phyloP scores from a whole-genome alignment of 2,888 invertebrate species.

The Netelia virgata region DNA sequence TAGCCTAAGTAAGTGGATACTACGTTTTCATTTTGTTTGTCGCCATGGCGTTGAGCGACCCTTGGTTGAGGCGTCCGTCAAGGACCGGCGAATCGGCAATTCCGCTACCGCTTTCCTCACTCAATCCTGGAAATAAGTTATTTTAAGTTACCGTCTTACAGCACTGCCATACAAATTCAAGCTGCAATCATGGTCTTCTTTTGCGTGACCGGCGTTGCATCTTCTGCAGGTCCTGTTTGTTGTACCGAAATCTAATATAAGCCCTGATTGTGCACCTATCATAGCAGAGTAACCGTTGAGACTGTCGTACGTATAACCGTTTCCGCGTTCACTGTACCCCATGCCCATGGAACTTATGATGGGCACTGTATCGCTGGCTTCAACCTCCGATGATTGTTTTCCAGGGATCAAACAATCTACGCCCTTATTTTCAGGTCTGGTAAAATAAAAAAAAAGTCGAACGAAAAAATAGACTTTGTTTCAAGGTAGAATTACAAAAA shows the following conservation, averaged over 20 bases:
- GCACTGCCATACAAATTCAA: slow-evolving; percentile 38
- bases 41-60: too few relatives aligned
- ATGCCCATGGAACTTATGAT: slow-evolving; percentile 38
- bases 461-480: neutral
- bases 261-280: slow-evolving; percentile 19
- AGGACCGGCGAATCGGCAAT: too few relatives aligned
- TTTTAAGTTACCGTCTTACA: too few relatives aligned
- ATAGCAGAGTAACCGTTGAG: slow-evolving; percentile 29
- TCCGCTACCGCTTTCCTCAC: too few relatives aligned
- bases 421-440: slow-evolving; percentile 4
- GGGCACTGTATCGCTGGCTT: slow-evolving; percentile 22
- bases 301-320: slow-evolving; percentile 29
- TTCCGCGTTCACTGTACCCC: slow-evolving; percentile 51
- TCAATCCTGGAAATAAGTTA: too few relatives aligned
- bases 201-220: slow-evolving; percentile 21
- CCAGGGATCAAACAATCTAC: slow-evolving; percentile 8
- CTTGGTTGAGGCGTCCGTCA: too few relatives aligned
- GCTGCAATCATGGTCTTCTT: slow-evolving; percentile 27
- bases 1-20: too few relatives aligned
- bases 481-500: neutral
- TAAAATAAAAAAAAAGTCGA: neutral
- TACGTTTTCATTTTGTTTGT: too few relatives aligned
- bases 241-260: slow-evolving; percentile 22
- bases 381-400: neutral
- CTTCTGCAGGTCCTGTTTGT: slow-evolving; percentile 23